A percentile compares a stretch with the other conserved stretches of the same genome.
Evolutionary conservation across 2,888 invertebrate genomes (phyloP).

Genomic region (Embidobia sp.): DNA sequence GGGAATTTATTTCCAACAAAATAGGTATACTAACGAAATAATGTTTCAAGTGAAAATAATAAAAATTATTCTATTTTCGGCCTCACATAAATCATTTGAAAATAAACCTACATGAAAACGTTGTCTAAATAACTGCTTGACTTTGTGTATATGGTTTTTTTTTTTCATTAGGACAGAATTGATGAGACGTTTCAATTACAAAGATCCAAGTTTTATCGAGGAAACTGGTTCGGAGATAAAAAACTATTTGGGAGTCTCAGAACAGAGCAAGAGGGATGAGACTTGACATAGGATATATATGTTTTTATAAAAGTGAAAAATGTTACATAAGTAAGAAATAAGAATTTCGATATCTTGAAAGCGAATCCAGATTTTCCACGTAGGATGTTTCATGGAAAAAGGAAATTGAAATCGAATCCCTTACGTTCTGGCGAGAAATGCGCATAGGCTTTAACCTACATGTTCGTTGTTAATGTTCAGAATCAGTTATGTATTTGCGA

Average conservation of each 20-base stretch:
- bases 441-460: slow-evolving; percentile 9
- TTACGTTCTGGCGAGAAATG: slow-evolving; percentile 9
- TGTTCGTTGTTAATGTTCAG: slow-evolving; percentile 10
- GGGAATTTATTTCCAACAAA: too few relatives aligned
- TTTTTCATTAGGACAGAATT: slow-evolving; percentile 14
- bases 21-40: too few relatives aligned
- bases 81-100: too few relatives aligned
- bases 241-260: too few relatives aligned
- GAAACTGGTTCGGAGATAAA: slow-evolving; percentile 8
- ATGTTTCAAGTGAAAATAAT: too few relatives aligned
- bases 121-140: not conserved
- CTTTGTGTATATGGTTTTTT: slow-evolving; percentile 16
- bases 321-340: slow-evolving; percentile 47
- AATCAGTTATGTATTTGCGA: not conserved
- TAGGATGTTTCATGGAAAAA: slow-evolving; percentile 37
- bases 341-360: slow-evolving; percentile 33
- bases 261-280: slow-evolving; percentile 14
- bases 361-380: slow-evolving; percentile 39
- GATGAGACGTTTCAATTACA: slow-evolving; percentile 40
- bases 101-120: not conserved
- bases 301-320: slow-evolving; percentile 41
- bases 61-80: too few relatives aligned
- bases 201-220: slow-evolving; percentile 39
- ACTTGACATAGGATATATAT: slow-evolving; percentile 31
- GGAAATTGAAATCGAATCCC: slow-evolving; percentile 49